Evolutionary conservation across 2,888 invertebrate genomes (phyloP).

Genomic region (Hypomecis punctinalis): DNA sequence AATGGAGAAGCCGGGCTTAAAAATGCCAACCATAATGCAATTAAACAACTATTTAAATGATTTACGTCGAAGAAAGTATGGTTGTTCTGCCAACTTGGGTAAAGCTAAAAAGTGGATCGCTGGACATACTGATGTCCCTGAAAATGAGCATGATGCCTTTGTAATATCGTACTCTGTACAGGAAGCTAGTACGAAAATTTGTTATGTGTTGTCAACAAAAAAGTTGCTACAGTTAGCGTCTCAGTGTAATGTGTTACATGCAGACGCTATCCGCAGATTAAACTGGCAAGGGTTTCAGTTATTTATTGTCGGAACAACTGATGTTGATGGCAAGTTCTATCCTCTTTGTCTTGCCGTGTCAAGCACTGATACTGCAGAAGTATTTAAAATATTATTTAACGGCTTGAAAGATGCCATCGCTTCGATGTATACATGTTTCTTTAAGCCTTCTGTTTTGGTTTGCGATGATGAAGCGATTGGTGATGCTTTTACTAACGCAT

Average conservation of each 20-base stretch:
- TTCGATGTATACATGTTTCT: conserved; percentile 2
- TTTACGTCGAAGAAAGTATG: conserved; percentile 6
- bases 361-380: not conserved
- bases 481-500: not conserved
- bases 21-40: conserved; percentile 12
- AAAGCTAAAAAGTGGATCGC: conserved; percentile 9
- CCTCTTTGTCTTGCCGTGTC: conserved; percentile 5
- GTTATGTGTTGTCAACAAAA: conserved; percentile 5
- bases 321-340: conserved; percentile 1
- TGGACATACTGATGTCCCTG: not conserved
- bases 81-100: not conserved
- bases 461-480: not conserved
- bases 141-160: conserved; percentile 6
- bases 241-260: not conserved
- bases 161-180: conserved; percentile 7
- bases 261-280: not conserved
- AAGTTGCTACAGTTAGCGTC: conserved; percentile 2
- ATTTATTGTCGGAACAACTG: not conserved
- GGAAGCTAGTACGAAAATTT: conserved; percentile 6
- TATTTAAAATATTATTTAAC: conserved; percentile 7
- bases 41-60: conserved; percentile 9
- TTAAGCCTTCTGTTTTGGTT: conserved; percentile 2
- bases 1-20: conserved; percentile 7
- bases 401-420: not conserved
- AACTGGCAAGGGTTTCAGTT: conserved; percentile 8